Evolutionary conservation across 2,113 vertebrate genomes (phyloP).

Genomic region (Melospiza melodia): DNA sequence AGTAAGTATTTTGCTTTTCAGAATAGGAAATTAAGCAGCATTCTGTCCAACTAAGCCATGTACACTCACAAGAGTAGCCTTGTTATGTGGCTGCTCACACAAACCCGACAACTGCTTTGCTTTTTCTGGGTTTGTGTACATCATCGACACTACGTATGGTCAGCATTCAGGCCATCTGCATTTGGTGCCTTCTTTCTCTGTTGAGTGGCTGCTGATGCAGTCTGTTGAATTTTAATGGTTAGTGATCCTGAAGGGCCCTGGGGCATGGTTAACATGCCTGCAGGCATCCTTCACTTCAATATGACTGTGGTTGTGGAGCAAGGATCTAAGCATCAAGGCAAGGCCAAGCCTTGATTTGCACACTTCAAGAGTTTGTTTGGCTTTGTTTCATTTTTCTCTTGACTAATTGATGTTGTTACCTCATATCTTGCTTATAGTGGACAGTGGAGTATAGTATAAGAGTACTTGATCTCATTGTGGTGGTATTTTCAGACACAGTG

Average conservation of each 20-base stretch:
- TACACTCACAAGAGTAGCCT: background rate
- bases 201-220: background rate
- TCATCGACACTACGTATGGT: background rate
- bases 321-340: background rate
- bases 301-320: background rate
- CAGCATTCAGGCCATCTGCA: background rate
- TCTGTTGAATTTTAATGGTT: background rate
- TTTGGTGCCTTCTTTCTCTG: background rate
- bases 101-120: background rate
- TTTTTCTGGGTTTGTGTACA: background rate
- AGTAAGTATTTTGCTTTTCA: background rate
- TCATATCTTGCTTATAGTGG: background rate
- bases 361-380: background rate
- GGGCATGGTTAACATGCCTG: background rate
- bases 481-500: background rate
- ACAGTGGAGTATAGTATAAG: background rate
- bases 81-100: background rate
- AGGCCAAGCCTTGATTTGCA: background rate
- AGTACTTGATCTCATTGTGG: background rate
- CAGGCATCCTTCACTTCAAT: background rate
- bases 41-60: background rate
- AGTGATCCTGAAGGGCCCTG: background rate
- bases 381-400: background rate
- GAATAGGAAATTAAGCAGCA: background rate
- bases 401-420: background rate